Evolutionary conservation across 1,140 invertebrate genomes (phyloP).

Genomic region (Macrotrachela quadricornifera): DNA sequence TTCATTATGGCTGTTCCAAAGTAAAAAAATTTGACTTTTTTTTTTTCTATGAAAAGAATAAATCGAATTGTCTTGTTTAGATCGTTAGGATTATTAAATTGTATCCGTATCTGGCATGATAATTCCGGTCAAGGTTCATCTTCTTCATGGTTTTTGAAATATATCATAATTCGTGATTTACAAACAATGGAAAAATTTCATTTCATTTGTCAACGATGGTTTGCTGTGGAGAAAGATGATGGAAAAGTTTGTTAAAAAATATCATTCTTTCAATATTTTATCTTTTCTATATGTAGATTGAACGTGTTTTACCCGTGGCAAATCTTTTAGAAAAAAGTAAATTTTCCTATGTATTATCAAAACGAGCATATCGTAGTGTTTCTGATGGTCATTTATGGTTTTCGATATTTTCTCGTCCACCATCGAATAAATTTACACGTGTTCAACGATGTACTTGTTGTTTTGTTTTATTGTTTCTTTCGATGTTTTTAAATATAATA

Average conservation of each 20-base stretch:
- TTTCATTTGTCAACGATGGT: conserved; percentile 16
- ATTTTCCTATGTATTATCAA: conserved; percentile 28
- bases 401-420: conserved; percentile 24
- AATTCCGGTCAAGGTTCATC: conserved; percentile 22
- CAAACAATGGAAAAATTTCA: conserved; percentile 25
- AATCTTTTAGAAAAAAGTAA: conserved; percentile 23
- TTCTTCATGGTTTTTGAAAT: conserved; percentile 27
- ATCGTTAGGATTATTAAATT: conserved; percentile 22
- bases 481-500: conserved; percentile 18
- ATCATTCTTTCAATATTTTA: neutral
- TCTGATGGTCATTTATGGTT: conserved; percentile 31
- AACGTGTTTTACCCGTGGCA: conserved; percentile 26
- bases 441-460: conserved; percentile 29
- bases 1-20: no score
- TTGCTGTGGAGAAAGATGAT: conserved; percentile 24
- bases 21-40: neutral
- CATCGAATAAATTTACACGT: conserved; percentile 25
- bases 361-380: conserved; percentile 27
- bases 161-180: conserved; percentile 23
- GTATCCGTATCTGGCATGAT: conserved; percentile 30
- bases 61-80: neutral
- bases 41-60: neutral
- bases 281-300: conserved; percentile 16
- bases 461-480: conserved; percentile 25
- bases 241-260: conserved; percentile 13